Evolutionary conservation across 2,113 vertebrate genomes (phyloP).

Genomic region (Lycaon pictus): DNA sequence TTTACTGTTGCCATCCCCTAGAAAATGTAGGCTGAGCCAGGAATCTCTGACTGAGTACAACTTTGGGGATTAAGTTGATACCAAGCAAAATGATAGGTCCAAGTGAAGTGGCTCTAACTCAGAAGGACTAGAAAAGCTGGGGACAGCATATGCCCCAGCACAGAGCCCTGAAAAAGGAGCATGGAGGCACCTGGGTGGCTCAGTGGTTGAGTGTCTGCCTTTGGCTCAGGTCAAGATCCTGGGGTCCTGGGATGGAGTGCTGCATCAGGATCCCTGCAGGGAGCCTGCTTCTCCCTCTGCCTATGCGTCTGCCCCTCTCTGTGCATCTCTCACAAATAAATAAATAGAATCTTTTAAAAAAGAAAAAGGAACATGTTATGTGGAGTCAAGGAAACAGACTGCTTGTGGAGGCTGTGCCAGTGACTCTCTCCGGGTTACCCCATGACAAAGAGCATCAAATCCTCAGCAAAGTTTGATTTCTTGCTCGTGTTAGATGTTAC

Average conservation of each 20-base stretch:
- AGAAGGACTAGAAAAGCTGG: background rate
- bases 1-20: background rate
- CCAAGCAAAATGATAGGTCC: background rate
- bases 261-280: no score
- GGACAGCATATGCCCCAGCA: background rate
- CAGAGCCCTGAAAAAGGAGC: background rate
- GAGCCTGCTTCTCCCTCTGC: no score
- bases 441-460: background rate
- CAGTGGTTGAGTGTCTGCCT: no score
- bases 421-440: background rate
- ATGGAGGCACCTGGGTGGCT: no score
- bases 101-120: background rate
- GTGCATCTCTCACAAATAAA: no score
- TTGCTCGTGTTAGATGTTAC: background rate
- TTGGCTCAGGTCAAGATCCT: no score
- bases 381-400: background rate
- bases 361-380: background rate
- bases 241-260: no score
- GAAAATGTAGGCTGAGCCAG: background rate
- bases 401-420: background rate
- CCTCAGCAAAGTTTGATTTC: background rate
- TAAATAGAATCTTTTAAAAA: no score
- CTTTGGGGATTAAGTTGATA: background rate
- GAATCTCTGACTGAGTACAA: background rate
- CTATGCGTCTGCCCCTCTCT: no score